Base-by-base conservation (phyloP, 2,113 vertebrate species). In the Sorex araneus region DNA sequence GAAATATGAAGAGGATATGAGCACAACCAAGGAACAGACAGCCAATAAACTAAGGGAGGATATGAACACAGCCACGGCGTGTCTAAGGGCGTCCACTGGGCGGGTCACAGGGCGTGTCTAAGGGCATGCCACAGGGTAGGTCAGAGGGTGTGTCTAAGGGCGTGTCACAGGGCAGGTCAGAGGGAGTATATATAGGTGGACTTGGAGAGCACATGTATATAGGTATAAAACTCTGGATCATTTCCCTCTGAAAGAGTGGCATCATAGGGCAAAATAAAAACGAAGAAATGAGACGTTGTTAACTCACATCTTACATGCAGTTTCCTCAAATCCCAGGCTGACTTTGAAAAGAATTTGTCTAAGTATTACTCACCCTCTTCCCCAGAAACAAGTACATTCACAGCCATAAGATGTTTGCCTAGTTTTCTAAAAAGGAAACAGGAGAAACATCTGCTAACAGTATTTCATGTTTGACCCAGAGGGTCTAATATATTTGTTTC, bases 381-480 rank as follows among this genome's bases (percentile, higher is more conserved):
- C 43, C 27, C 45, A 57, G 45, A 78, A 84, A 77, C 18, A 23
- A 76, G 11, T 30, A 47, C 34, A 21, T 77, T 88, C 11, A 40
- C 34, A 87, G 32, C 54, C 69, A 47, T 73, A 12, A 43, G 1
- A 23, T 40, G 77, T 32, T 73, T 81, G 11, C 30, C 10, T 73
- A 54, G 82, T 60, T 36, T 66, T 64, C 21, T 9, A 66, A 89
- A 50, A 79, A 71, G 47, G 73, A 84, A 93, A 79, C 25, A 80
- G 57, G 25, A 70, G 27, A n/a, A 80, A 12, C 28, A 45, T 81
- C 21, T 89, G 69, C 30, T 36, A 94, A 66, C 13, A 73, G 64
- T 50, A 63, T 60, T 60, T 60, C 21, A 23, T 60, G 57, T 60
- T 83, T 13, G 6, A 92, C 8, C 57, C 12, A 13, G 32, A 82